Conservation (phyloP, 2,888 invertebrate species). For the Aquatica leii region DNA sequence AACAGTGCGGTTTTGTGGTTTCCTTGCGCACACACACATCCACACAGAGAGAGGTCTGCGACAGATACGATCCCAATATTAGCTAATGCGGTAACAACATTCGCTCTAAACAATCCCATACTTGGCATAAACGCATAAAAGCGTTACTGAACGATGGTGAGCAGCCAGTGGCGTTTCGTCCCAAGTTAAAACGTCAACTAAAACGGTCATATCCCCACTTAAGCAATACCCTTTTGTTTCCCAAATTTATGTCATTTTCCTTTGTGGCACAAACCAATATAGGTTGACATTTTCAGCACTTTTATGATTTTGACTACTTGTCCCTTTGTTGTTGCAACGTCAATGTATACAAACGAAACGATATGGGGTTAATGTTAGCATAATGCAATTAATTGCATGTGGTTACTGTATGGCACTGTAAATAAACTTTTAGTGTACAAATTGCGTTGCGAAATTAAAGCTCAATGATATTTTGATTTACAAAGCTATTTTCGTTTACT, state of each 20-base stretch:
- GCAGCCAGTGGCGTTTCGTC: constrained; percentile 10
- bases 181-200: too few species aligned
- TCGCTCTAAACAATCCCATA: constrained; percentile 23
- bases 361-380: constrained; percentile 53
- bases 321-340: constrained; percentile 12
- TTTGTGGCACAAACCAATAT: too few species aligned
- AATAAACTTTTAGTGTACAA: constrained; percentile 56
- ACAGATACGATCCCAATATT: constrained; percentile 14
- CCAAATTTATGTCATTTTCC: too few species aligned
- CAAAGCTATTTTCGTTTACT: constrained; percentile 13
- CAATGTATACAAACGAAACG: constrained; percentile 20
- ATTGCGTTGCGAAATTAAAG: constrained; percentile 51
- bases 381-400: constrained; percentile 59
- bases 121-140: constrained; percentile 6
- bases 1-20: constrained; percentile 32
- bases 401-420: constrained; percentile 53
- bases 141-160: not conserved
- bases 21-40: constrained; percentile 8
- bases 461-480: constrained; percentile 36
- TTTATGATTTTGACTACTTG: too few species aligned
- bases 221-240: too few species aligned
- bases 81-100: constrained; percentile 21
- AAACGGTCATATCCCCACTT: too few species aligned
- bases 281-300: too few species aligned
- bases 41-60: constrained; percentile 22